phyloP scores from a whole-genome alignment of 1,140 invertebrate species.

The Nebria ingens region DNA sequence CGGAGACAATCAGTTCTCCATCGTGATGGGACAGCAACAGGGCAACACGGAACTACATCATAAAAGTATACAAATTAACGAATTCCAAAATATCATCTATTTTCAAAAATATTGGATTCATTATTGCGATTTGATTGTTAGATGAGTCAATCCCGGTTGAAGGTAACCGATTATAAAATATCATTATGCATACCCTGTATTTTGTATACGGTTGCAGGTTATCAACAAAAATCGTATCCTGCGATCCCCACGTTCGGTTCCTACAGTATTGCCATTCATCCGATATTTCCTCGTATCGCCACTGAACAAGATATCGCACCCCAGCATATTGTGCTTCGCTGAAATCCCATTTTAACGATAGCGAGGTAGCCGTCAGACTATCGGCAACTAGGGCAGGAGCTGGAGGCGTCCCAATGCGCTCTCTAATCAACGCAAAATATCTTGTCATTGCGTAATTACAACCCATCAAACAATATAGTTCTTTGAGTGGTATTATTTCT shows the following conservation, averaged over 20 bases:
- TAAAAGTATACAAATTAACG: constrained; percentile 20
- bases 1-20: constrained; percentile 64
- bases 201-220: constrained; percentile 78
- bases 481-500: constrained; percentile 51
- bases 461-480: constrained; percentile 68
- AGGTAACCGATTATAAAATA: neutral
- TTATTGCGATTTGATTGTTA: too few species aligned
- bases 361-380: constrained; percentile 58
- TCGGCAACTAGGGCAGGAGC: constrained; percentile 66
- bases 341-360: constrained; percentile 70
- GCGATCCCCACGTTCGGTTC: constrained; percentile 52
- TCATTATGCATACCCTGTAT: constrained; percentile 56
- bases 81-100: too few species aligned
- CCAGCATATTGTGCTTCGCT: constrained; percentile 34
- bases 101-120: too few species aligned
- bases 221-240: constrained; percentile 58
- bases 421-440: constrained; percentile 61
- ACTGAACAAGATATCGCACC: constrained; percentile 63
- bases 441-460: constrained; percentile 65
- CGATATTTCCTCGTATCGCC: constrained; percentile 56
- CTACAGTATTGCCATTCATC: constrained; percentile 61
- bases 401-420: constrained; percentile 53
- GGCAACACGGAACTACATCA: constrained; percentile 70
- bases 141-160: too few species aligned
- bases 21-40: constrained; percentile 52